Percentiles rank a stretch among this genome's conserved stretches.
Evolutionary conservation across 30 jellyfish, hydroid and myxozoan species (phyloP).

Genomic region (Hydractinia symbiolongicarpus): DNA sequence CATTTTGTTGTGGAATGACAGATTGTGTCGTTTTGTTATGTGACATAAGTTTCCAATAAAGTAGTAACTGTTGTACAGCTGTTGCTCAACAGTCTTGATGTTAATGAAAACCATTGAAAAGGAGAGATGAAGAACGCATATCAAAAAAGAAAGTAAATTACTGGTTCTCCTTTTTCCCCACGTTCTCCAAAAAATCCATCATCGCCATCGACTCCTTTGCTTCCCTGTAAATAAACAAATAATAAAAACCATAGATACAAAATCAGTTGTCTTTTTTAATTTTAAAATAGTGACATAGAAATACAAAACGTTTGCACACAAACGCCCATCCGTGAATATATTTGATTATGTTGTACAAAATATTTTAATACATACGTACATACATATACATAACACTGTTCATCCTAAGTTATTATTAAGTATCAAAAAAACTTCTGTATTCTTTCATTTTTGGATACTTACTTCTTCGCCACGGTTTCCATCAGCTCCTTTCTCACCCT

Average conservation of each 20-base stretch:
- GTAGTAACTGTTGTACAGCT: no score
- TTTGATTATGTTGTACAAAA: neutral
- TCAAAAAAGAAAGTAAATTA: neutral
- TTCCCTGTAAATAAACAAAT: no score
- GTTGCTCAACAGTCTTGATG: no score
- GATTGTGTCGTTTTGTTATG: no score
- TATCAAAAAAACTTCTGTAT: neutral
- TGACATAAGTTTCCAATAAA: no score
- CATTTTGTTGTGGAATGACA: no score
- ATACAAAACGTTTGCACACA: neutral
- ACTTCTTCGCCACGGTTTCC: conserved; percentile 3
- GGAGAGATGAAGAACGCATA: neutral
- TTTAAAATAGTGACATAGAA: neutral
- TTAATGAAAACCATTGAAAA: neutral
- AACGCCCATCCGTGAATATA: neutral
- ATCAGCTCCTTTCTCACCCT: conserved; percentile 62
- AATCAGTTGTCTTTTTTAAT: no score
- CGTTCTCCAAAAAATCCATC: neutral
- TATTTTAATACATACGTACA: no score
- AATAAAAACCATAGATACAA: no score
- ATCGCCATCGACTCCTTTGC: neutral
- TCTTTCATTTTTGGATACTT: neutral
- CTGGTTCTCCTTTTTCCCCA: neutral
- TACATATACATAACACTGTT: no score
- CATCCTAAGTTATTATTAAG: neutral